Evolutionary conservation across 2,888 invertebrate species (phyloP), one percentile per base, ranked within the genome.

Genomic region (Apamea crenata): DNA sequence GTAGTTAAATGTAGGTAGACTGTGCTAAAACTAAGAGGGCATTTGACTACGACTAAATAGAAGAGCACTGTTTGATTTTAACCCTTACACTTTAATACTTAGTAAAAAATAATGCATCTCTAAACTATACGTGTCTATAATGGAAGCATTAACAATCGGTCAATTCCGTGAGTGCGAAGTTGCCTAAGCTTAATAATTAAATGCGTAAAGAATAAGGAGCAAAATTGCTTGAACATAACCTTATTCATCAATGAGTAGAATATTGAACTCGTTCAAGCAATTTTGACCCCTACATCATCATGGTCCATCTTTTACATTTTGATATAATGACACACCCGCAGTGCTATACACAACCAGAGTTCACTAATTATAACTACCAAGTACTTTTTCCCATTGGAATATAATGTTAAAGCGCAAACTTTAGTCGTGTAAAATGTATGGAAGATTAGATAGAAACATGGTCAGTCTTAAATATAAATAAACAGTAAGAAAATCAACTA

Each of bases 251-350:
- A 73, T 65, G 77, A 78, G 76, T 78, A 47, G 18, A 80, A 44
- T 40, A 67, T 61, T n/a, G 73, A 44, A 75, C 47, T 73, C 47
- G 84, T 87, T 89, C 92, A 92, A 93, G 90, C 94, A 93, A 94
- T 94, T 94, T 91, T 88, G 85, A 90, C 90, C 90, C 88, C 91
- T 91, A 90, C 90, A 88, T 88, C 84, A 90, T 90, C 90, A 95
- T 96, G 96, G 96, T 96, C 96, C 96, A 94, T 96, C 95, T 96
- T 96, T 96, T 96, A 95, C 96, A 93, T 93, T 94, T 95, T 95
- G 96, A 96, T 96, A 96, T 95, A 95, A 93, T 90, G 91, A 93
- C 94, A 94, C 95, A 94, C 93, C 89, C 90, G 86, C 90, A 92
- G 93, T 94, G 94, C 92, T 92, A 90, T 87, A 93, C 95, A 96